Evolutionary conservation across 1,140 invertebrate genomes (phyloP).

Genomic region (Wasmannia auropunctata): DNA sequence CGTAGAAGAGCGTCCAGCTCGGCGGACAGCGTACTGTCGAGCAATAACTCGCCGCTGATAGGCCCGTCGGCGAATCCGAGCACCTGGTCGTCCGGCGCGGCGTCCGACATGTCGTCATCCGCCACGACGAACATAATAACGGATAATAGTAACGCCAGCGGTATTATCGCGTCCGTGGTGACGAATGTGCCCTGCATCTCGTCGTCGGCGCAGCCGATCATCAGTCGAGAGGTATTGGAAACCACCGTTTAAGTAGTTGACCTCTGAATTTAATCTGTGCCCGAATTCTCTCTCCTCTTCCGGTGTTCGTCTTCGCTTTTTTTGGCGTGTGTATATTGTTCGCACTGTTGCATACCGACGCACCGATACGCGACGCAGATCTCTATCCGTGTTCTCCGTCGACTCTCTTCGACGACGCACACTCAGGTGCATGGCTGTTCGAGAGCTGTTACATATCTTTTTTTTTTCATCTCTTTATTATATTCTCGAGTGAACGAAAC

Average conservation of each 20-base stretch:
- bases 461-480: conserved; percentile 60
- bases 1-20: conserved; percentile 87
- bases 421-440: conserved; percentile 81
- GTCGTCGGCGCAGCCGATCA: conserved; percentile 82
- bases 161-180: conserved; percentile 77
- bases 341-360: conserved; percentile 59
- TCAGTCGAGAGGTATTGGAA: conserved; percentile 88
- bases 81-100: conserved; percentile 79
- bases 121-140: conserved; percentile 72
- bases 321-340: conserved; percentile 47
- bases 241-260: conserved; percentile 86
- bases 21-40: conserved; percentile 87
- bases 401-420: conserved; percentile 46
- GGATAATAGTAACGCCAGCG: conserved; percentile 77
- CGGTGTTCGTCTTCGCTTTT: conserved; percentile 58
- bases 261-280: conserved; percentile 8
- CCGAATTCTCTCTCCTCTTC: conserved; percentile 32
- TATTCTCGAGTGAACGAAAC: conserved; percentile 26
- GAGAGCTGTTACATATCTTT: conserved; percentile 64
- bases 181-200: conserved; percentile 80
- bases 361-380: conserved; percentile 39
- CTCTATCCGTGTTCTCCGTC: not conserved
- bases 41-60: conserved; percentile 83
- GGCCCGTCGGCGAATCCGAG: conserved; percentile 79
- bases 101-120: conserved; percentile 74